Percentiles rank a stretch among this genome's conserved stretches.
phyloP scores from a whole-genome alignment of 2,888 invertebrate genomes.

The Odontothrips loti region DNA sequence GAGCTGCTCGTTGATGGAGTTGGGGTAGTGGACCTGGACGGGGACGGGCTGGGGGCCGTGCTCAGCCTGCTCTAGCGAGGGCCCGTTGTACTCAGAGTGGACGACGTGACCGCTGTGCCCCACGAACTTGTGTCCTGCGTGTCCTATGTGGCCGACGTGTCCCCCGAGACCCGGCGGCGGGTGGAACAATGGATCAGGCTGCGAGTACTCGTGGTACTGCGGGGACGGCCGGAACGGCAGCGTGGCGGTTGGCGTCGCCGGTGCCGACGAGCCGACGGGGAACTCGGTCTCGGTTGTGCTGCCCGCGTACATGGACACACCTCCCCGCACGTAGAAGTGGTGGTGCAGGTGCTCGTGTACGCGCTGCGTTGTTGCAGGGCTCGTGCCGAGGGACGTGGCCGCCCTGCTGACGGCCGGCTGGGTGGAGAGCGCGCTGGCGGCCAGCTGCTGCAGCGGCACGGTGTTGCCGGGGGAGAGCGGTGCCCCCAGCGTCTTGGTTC shows the following conservation, averaged over 20 bases:
- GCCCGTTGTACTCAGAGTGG: background rate
- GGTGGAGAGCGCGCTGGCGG: conserved; percentile 5
- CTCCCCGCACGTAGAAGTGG: conserved; percentile 18
- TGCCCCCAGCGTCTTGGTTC: background rate
- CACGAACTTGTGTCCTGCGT: background rate
- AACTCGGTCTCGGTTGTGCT: conserved; percentile 12
- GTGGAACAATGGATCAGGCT: conserved; percentile 37
- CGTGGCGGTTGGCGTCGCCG: background rate
- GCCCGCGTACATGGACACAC: conserved; percentile 11
- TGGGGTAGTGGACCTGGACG: conserved; percentile 38
- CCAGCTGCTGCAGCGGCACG: background rate
- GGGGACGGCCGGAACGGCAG: conserved; percentile 40
- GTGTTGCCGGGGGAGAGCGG: background rate
- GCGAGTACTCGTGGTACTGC: conserved; percentile 35
- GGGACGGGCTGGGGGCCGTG: background rate
- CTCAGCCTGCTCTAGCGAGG: background rate
- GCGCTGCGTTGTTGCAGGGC: background rate
- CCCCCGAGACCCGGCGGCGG: conserved; percentile 15
- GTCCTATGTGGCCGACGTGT: background rate
- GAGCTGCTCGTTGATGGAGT: conserved; percentile 45
- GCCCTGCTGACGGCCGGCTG: background rate
- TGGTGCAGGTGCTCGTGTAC: conserved; percentile 22
- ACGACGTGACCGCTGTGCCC: background rate
- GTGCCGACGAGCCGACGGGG: background rate
- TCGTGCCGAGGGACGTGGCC: background rate